phyloP scores from a whole-genome alignment of 2,888 invertebrate genomes.

The Mesorhabditis sp. region DNA sequence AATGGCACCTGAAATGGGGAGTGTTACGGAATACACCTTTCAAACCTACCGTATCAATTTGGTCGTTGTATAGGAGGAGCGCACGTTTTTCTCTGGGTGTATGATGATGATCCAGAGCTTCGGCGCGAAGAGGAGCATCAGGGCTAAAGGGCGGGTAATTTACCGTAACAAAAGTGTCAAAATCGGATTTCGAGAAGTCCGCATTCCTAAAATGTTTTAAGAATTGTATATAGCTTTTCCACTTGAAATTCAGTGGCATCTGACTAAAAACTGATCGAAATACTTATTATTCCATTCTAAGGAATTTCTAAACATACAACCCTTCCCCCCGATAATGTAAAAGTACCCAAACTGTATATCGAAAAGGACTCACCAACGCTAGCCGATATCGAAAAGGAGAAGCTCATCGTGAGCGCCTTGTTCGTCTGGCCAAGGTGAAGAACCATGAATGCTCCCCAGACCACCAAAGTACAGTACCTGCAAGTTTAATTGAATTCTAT shows the following conservation, averaged over 20 bases:
- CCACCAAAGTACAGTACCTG: constrained; percentile 57
- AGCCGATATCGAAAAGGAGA: constrained; percentile 62
- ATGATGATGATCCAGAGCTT: constrained; percentile 75
- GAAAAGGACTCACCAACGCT: constrained; percentile 18
- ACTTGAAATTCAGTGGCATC: too few species aligned
- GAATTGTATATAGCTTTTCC: too few species aligned
- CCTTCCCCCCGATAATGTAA: too few species aligned
- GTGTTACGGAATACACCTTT: neutral
- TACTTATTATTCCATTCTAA: too few species aligned
- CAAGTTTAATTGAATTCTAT: constrained; percentile 13
- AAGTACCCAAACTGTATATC: neutral
- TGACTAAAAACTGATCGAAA: too few species aligned
- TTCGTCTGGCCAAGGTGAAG: constrained; percentile 81
- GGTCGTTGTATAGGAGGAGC: constrained; percentile 73
- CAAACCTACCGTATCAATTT: constrained; percentile 66
- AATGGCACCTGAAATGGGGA: constrained; percentile 43
- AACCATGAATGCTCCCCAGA: constrained; percentile 95
- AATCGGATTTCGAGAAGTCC: too few species aligned
- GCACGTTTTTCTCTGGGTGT: constrained; percentile 74
- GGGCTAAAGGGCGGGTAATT: too few species aligned
- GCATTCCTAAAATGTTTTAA: too few species aligned
- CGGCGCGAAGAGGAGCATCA: constrained; percentile 73
- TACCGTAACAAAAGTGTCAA: too few species aligned
- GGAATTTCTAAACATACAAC: too few species aligned
- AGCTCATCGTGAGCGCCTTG: constrained; percentile 64